phyloP scores from a whole-genome alignment of 2,888 invertebrate genomes.

The Chaitophorus viminalis region DNA sequence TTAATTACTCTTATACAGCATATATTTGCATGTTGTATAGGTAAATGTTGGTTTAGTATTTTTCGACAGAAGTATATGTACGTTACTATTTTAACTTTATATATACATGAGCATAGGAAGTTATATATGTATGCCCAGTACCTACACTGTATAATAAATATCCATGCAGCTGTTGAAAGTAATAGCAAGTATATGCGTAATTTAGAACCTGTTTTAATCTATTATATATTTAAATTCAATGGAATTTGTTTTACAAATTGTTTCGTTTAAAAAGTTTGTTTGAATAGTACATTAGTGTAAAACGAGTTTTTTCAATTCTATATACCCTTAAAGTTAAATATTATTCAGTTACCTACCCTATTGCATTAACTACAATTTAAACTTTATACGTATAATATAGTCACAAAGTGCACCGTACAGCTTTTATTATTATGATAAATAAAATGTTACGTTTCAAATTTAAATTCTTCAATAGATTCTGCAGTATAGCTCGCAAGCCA shows the following conservation, averaged over 20 bases:
- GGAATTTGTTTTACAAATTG: slow-evolving; percentile 34
- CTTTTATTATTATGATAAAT: background rate
- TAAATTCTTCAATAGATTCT: background rate
- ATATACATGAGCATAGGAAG: no score
- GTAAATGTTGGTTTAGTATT: no score
- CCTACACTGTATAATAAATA: no score
- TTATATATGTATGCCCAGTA: no score
- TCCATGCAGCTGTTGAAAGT: no score
- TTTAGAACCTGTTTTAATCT: slow-evolving; percentile 29
- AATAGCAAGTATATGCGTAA: background rate
- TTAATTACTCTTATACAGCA: no score
- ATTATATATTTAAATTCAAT: slow-evolving; percentile 32
- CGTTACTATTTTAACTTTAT: no score
- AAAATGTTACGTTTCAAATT: background rate
- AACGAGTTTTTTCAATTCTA: slow-evolving; percentile 22
- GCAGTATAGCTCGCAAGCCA: background rate
- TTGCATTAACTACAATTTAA: slow-evolving; percentile 23
- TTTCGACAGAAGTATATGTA: no score
- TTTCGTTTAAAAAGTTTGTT: slow-evolving; percentile 34
- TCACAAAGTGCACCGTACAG: no score
- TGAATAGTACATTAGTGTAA: slow-evolving; percentile 12
- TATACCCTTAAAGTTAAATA: slow-evolving; percentile 29
- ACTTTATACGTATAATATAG: background rate
- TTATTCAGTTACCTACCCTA: background rate
- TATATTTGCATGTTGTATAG: no score